Base-by-base conservation (phyloP, 2,888 invertebrate species). In the Linnaemya tessellans region DNA sequence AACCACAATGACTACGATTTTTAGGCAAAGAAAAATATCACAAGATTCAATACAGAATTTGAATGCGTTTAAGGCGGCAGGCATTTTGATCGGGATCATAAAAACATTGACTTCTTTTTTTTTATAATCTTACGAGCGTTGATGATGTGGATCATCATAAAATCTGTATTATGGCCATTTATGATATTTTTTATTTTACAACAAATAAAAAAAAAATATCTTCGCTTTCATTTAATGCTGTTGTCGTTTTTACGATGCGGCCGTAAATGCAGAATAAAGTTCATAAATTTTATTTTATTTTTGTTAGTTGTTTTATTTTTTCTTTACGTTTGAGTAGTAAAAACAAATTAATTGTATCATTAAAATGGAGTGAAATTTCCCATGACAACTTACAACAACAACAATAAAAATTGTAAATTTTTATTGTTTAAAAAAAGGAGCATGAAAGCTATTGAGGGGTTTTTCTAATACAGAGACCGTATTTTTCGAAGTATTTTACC, bases 61-160 rank as follows among this genome's bases (percentile, higher is more conserved):
- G 54, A 68, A 68, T 38, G 30, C 46, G 62, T 84, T 84, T 81
- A 75, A 75, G 68, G 85, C 85, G 85, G 85, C 85, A 79, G 85
- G 85, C 85, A 79, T 82, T 82, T 67, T 80, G 70, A 70, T 82
- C 71, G 67, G 85, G 86, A 84, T 88, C 88, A 85, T 88, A 88
- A 88, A 88, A 88, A 81, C 2, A n/a, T 25, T 64, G 20, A 58
- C 20, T 43, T 74, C n/a, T n/a, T 80, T 49, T 88, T 88, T 49
- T 88, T 88, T 87, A 88, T 88, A 87, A 87, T 88, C 87, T 86
- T 87, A 84, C 60, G 68, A 87, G 87, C 87, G 87, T 87, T 87
- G 87, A 86, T 88, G 88, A 87, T 87, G 86, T 86, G 87, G 87
- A 87, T 87, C 87, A 87, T 84, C 87, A 86, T 87, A 87, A 87